Base-by-base conservation (phyloP, 2,113 vertebrate genomes). In the Vidua macroura region DNA sequence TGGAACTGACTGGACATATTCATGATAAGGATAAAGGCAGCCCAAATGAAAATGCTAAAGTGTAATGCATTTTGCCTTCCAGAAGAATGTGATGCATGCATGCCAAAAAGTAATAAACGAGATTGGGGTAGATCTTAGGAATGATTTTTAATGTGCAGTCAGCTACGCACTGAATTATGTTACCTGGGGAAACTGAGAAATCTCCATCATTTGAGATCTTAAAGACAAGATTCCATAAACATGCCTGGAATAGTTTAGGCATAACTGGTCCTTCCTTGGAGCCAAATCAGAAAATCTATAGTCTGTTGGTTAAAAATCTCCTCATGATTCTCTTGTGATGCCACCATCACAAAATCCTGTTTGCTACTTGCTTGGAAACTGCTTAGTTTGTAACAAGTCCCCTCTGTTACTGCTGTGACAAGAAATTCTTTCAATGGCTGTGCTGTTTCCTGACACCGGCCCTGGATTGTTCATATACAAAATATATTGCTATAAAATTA, bases 111-210 rank as follows among this genome's bases (percentile, higher is more conserved):
- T 30, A 75, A 80, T 67, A 88, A 93, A 66, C 33, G 43, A 77
- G 59, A 67, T 1, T 20, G 23, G 48, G 52, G 69, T 58, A 92
- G 55, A 64, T 63, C 33, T 81, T 74, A 74, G 52, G 48, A 81
- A 70, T 69, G 27, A 83, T 78, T 87, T 86, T 86, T 81, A 63
- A 92, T 49, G 66, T 70, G 44, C 35, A 86, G 43, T 79, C 64
- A 81, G 73, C 39, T 90, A 48, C 0, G 0, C 39, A 39, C 27
- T 2, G 3, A 74, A 43, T 77, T 63, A 48, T 31, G 30, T 86
- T 88, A 93, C 68, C 59, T 81, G 46, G 56, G 22, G 60, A 96
- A 96, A 91, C 15, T 31, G 94, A 90, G 92, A 52, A 59, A 81
- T 74, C 44, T 59, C 59, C 41, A 19, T 69, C 49, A 33, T 62